Evolutionary conservation across 2,797 vertebrate genomes (phyloP).

Genomic region (Melanotaenia pygmaea): DNA sequence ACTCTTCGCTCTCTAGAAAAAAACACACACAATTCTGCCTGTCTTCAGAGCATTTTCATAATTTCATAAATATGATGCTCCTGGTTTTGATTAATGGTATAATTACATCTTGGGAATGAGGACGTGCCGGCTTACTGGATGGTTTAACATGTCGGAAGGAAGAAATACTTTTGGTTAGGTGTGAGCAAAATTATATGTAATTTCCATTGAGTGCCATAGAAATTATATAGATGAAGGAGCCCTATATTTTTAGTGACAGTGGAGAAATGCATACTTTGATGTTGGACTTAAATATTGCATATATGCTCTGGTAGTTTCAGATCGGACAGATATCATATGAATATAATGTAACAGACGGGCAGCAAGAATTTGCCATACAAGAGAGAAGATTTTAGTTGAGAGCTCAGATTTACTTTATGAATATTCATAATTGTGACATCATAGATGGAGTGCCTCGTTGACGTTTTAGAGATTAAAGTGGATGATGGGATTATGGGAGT

Average conservation of each 20-base stretch:
- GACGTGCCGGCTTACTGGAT: too few relatives aligned
- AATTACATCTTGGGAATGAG: too few relatives aligned
- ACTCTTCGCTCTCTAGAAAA: too few relatives aligned
- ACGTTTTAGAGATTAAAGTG: slow-evolving; percentile 67
- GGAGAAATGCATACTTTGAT: neutral
- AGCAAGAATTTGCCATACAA: slow-evolving; percentile 6
- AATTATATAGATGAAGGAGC: neutral
- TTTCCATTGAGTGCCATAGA: neutral
- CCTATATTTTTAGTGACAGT: neutral
- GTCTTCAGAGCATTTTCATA: too few relatives aligned
- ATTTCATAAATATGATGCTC: too few relatives aligned
- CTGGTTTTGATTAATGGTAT: too few relatives aligned
- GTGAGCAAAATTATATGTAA: too few relatives aligned
- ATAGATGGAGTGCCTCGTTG: slow-evolving; percentile 48
- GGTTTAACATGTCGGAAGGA: too few relatives aligned
- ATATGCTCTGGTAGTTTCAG: neutral
- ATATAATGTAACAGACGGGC: slow-evolving; percentile 1
- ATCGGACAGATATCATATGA: neutral
- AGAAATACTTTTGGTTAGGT: too few relatives aligned
- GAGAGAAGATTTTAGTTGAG: slow-evolving; percentile 31
- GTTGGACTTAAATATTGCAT: slow-evolving; percentile 7
- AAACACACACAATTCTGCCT: too few relatives aligned
- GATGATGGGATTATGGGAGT: slow-evolving; percentile 64
- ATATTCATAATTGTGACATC: slow-evolving; percentile 70
- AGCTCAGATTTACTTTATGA: slow-evolving; percentile 61